Conservation (phyloP, 2,797 vertebrate genomes). For the Phalanger gymnotis region DNA sequence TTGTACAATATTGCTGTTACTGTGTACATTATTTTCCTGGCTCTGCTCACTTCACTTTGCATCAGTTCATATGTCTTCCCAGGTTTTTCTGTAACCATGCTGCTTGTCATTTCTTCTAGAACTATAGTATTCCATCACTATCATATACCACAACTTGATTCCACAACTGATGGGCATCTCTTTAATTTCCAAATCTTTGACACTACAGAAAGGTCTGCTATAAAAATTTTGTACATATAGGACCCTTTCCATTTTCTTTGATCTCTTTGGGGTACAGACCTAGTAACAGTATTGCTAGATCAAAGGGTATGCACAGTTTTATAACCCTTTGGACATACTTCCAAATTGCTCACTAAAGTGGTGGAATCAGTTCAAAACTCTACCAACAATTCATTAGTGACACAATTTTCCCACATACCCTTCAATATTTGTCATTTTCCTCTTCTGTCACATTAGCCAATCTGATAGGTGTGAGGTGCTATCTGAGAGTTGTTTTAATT, state of each 20-base stretch:
- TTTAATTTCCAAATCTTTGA: neutral
- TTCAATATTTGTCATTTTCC: neutral
- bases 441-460: neutral
- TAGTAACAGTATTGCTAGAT: neutral
- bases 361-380: neutral
- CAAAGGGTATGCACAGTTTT: neutral
- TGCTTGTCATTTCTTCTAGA: neutral
- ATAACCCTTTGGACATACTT: neutral
- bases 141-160: neutral
- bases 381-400: neutral
- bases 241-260: neutral
- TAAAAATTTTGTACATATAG: neutral
- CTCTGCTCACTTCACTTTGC: neutral
- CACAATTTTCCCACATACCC: neutral
- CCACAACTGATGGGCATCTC: neutral
- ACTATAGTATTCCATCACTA: neutral
- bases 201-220: neutral
- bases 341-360: neutral
- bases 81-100: neutral
- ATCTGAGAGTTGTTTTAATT: neutral
- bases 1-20: neutral
- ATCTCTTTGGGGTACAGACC: neutral
- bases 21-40: neutral
- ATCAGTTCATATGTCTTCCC: neutral
- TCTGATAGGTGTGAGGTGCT: neutral